These are phyloP conservation scores for Mastomys natalensis DNA, from an alignment of 2,113 vertebrate genomes.

Conservation along the genomic window DNA sequence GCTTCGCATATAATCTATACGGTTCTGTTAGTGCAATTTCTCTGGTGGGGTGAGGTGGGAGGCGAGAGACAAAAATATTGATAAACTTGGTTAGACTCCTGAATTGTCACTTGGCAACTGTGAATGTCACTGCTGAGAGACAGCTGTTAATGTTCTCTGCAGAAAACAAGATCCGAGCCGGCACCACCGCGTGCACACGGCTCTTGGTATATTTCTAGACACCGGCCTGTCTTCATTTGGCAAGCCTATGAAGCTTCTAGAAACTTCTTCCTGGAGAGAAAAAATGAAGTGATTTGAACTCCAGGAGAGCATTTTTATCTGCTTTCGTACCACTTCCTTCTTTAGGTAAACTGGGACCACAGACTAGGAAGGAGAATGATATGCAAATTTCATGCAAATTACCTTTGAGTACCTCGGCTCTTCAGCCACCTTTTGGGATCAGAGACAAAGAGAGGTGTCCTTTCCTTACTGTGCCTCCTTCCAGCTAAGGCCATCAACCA, in stretches of 20 bases:
- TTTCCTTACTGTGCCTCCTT: not conserved
- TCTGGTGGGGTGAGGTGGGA: constrained; percentile 43
- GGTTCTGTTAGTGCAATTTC: constrained; percentile 65
- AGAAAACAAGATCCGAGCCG: constrained; percentile 49
- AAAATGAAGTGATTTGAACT: constrained; percentile 1
- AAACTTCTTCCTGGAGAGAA: constrained; percentile 65
- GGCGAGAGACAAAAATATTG: constrained; percentile 64
- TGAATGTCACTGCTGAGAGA: constrained; percentile 28
- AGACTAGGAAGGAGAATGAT: not conserved
- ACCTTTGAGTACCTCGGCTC: not conserved
- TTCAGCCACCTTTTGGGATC: not conserved
- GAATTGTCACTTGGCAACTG: constrained; percentile 38
- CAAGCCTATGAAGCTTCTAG: constrained; percentile 62
- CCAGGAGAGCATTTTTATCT: constrained; percentile 38
- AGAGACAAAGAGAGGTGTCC: not conserved
- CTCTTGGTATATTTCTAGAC: constrained; percentile 40
- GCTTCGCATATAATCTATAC: constrained; percentile 44
- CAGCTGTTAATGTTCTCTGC: constrained; percentile 42
- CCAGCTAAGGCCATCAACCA: constrained; percentile 28
- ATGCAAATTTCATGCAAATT: constrained; percentile 14
- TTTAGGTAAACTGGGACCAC: not conserved
- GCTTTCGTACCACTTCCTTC: not conserved
- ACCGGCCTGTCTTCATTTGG: constrained; percentile 57
- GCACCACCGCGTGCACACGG: not conserved
- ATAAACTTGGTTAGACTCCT: constrained; percentile 63